Evolutionary conservation across 2,888 invertebrate genomes (phyloP).

Genomic region (Uropetala carovei): DNA sequence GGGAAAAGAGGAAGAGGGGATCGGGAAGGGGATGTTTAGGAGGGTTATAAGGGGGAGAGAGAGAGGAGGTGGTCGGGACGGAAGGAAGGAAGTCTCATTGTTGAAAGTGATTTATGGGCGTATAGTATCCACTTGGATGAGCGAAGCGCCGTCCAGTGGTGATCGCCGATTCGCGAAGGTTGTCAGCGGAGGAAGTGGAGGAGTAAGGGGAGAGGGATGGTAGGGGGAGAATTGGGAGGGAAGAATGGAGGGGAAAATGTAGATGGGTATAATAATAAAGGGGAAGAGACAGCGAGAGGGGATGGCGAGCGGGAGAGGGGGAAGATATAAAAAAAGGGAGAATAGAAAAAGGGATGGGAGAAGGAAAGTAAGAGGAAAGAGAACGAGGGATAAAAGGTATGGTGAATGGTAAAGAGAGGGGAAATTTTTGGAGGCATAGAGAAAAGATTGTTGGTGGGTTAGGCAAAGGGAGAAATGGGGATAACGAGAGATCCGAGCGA

Average conservation of each 20-base stretch:
- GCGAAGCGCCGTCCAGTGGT: background rate
- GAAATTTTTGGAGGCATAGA: background rate
- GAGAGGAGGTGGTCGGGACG: background rate
- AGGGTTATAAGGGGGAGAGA: background rate
- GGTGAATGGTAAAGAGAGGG: background rate
- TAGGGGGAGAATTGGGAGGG: background rate
- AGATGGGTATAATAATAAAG: background rate
- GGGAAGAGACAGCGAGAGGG: background rate
- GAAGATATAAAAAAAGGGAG: background rate
- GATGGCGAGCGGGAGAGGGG: background rate
- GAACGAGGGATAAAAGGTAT: background rate
- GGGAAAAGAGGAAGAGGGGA: background rate
- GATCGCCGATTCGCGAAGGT: conserved; percentile 59
- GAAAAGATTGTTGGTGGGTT: too few species aligned
- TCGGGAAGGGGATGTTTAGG: conserved; percentile 43
- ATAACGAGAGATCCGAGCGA: too few species aligned
- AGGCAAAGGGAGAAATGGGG: too few species aligned
- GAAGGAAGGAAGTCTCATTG: conserved; percentile 64
- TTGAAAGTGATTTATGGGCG: conserved; percentile 61
- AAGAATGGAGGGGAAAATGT: background rate
- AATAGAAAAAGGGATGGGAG: background rate
- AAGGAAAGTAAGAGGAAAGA: background rate
- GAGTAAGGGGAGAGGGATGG: background rate
- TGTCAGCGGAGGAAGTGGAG: conserved; percentile 48
- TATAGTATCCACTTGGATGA: conserved; percentile 38